Conservation (phyloP, 2,113 vertebrate species). For the Siniperca chuatsi region DNA sequence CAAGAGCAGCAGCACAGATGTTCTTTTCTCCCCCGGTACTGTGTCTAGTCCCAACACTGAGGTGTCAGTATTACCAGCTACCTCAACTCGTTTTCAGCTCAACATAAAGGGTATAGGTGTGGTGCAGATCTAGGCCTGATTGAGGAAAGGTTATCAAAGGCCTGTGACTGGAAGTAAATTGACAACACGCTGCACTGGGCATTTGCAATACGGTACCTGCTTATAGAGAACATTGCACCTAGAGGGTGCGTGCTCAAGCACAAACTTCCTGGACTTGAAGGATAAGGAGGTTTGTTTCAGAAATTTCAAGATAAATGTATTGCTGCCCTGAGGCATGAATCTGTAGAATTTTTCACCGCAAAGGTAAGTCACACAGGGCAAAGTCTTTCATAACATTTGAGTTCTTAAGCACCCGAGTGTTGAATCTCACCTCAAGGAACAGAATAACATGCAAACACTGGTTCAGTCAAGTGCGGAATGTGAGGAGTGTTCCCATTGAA, state of each 20-base stretch:
- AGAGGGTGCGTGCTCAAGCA: neutral
- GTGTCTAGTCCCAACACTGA: neutral
- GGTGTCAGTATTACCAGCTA: neutral
- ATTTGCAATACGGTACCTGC: neutral
- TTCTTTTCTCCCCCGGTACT: neutral
- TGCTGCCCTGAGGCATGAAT: slow-evolving; percentile 12
- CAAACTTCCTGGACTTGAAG: neutral
- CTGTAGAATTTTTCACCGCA: slow-evolving; percentile 27
- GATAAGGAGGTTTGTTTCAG: neutral
- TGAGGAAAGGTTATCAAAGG: neutral
- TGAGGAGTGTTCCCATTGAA: slow-evolving; percentile 40
- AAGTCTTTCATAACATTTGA: slow-evolving; percentile 45
- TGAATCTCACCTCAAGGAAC: slow-evolving; percentile 43
- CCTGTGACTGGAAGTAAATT: neutral
- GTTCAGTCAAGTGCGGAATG: slow-evolving; percentile 64
- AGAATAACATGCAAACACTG: slow-evolving; percentile 57
- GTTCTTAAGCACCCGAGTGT: slow-evolving; percentile 19
- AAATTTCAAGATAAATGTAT: neutral
- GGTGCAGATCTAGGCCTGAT: neutral
- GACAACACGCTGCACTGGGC: neutral
- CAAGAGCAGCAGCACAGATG: neutral
- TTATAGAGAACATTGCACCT: neutral
- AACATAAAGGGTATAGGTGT: neutral
- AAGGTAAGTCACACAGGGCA: slow-evolving; percentile 16
- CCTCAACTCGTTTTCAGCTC: neutral